These are phyloP conservation scores for Limnephilus marmoratus DNA, from an alignment of 2,888 invertebrate species.

Conservation along the genomic window DNA sequence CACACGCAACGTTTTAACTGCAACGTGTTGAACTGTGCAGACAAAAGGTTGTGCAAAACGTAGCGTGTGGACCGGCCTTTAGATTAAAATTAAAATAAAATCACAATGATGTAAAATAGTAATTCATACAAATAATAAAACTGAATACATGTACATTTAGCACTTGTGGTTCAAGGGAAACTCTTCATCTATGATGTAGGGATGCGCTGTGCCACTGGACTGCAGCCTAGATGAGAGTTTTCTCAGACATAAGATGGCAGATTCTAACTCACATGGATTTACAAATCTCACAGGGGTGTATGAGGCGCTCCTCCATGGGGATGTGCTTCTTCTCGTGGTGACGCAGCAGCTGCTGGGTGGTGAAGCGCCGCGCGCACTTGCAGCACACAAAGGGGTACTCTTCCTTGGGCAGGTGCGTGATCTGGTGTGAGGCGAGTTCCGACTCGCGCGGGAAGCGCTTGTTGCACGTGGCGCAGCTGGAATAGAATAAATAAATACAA, in stretches of 20 bases:
- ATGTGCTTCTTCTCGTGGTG: conserved; percentile 69
- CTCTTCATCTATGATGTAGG: no score
- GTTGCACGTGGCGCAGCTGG: conserved; percentile 68
- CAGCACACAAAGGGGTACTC: conserved; percentile 69
- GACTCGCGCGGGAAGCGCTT: conserved; percentile 68
- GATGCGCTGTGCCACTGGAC: no score
- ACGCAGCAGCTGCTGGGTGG: conserved; percentile 67
- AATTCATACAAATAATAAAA: no score
- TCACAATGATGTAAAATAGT: no score
- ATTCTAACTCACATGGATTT: conserved; percentile 67
- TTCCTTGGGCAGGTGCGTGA: conserved; percentile 69
- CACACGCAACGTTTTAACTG: no score
- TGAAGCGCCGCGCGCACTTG: conserved; percentile 68
- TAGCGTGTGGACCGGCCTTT: no score
- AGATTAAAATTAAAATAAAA: no score
- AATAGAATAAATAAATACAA: conserved; percentile 43
- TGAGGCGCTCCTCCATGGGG: conserved; percentile 68
- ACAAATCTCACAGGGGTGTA: conserved; percentile 68
- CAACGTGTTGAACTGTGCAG: no score
- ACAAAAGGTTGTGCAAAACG: no score
- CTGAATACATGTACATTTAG: no score
- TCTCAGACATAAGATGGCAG: background rate
- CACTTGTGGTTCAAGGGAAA: no score
- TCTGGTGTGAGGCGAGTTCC: conserved; percentile 67
- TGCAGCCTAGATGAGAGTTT: no score